Percentiles rank a stretch among this genome's conserved stretches.
Conservation (phyloP, 2,888 invertebrate genomes). For the Steinernema scapterisci region DNA sequence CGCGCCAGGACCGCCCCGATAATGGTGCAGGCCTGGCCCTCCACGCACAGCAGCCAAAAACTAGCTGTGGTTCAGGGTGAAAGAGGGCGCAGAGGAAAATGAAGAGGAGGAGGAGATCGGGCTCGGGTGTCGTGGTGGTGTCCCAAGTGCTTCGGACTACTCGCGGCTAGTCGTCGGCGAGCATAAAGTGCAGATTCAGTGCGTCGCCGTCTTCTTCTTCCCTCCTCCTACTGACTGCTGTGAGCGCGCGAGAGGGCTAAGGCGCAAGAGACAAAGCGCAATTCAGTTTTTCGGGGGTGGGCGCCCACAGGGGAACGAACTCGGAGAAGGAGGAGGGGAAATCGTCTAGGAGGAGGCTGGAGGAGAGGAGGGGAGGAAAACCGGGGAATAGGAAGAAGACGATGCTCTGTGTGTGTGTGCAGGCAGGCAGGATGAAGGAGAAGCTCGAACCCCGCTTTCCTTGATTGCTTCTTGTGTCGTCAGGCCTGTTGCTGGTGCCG, state of each 20-base stretch:
- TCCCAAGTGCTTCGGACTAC: background rate
- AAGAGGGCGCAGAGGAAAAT: background rate
- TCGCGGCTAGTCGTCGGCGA: too few relatives aligned
- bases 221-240: too few relatives aligned
- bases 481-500: background rate
- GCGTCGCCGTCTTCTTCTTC: background rate
- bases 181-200: constrained; percentile 20
- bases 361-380: too few relatives aligned
- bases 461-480: too few relatives aligned
- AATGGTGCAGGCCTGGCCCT: too few relatives aligned
- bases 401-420: background rate
- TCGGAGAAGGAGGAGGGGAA: too few relatives aligned
- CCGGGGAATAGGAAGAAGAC: too few relatives aligned
- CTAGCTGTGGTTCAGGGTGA: background rate
- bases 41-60: background rate
- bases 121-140: background rate
- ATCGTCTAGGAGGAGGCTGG: too few relatives aligned
- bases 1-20: background rate
- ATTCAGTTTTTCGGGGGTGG: constrained; percentile 15
- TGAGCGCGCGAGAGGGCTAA: too few relatives aligned
- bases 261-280: too few relatives aligned
- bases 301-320: background rate
- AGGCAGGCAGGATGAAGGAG: too few relatives aligned
- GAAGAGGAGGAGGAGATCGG: background rate
- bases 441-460: background rate